Percentiles rank a stretch among this genome's conserved stretches.
Evolutionary conservation across 2,888 invertebrate genomes (phyloP).

Genomic region (Caenorhabditis uteleia): DNA sequence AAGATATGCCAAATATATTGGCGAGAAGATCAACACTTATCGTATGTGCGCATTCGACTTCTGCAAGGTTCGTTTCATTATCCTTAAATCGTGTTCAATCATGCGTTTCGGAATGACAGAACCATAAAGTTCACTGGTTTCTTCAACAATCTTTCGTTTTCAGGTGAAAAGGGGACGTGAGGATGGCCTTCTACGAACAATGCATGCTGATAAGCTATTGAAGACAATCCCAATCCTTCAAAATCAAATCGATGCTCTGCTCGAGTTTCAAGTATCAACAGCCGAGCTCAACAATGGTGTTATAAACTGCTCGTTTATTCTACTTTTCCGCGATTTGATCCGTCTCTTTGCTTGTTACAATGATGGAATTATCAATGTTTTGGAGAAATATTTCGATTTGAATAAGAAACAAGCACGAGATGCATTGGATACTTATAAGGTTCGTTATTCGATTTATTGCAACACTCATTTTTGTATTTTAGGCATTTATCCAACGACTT

Average conservation of each 20-base stretch:
- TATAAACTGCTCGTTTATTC: conserved; percentile 98
- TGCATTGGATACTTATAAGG: conserved; percentile 96
- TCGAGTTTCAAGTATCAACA: conserved; percentile 90
- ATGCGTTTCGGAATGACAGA: too few species aligned
- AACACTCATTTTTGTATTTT: conserved; percentile 1
- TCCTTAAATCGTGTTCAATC: too few species aligned
- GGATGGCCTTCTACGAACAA: conserved; percentile 92
- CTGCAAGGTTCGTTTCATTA: conserved; percentile 83
- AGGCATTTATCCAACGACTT: conserved; percentile 79
- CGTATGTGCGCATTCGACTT: conserved; percentile 98
- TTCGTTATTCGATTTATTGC: conserved; percentile 80
- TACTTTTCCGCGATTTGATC: conserved; percentile 97
- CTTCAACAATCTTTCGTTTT: conserved; percentile 1
- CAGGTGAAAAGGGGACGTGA: conserved; percentile 90
- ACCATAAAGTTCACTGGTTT: conserved; percentile 2
- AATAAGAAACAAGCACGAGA: conserved; percentile 98
- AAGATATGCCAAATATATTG: conserved; percentile 97
- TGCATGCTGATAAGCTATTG: conserved; percentile 94
- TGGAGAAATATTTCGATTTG: conserved; percentile 99
- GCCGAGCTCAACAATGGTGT: conserved; percentile 97
- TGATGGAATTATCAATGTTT: conserved; percentile 76
- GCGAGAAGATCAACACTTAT: conserved; percentile 98
- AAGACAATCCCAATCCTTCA: conserved; percentile 95
- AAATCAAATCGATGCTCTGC: conserved; percentile 88
- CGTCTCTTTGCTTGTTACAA: conserved; percentile 99